Conservation (phyloP, 2,797 vertebrate genomes). For the Lophotriccus pileatus region DNA sequence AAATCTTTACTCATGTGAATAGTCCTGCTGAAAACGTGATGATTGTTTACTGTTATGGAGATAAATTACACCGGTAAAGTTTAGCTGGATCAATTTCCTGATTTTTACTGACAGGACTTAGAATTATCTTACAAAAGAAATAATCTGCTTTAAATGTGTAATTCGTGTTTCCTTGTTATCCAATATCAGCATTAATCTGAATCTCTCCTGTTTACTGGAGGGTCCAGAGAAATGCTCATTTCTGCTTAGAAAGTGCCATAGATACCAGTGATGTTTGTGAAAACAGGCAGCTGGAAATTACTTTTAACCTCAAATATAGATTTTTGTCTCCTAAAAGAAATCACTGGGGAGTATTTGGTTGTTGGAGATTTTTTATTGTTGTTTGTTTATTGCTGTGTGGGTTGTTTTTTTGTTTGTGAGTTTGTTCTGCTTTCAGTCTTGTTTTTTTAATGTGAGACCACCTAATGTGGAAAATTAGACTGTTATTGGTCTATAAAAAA, state of each 20-base stretch:
- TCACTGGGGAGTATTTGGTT: rapidly evolving
- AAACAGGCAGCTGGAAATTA: not conserved
- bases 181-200: not conserved
- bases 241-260: not conserved
- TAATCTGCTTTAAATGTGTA: not conserved
- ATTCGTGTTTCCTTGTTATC: not conserved
- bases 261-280: not conserved
- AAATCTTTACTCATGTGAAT: not conserved
- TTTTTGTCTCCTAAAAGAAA: not conserved
- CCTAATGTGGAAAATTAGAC: not conserved
- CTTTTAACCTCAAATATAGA: not conserved
- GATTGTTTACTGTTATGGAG: not conserved
- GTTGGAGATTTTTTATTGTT: not conserved
- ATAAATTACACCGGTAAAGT: not conserved
- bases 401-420: not conserved
- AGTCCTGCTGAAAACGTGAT: not conserved
- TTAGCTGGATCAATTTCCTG: not conserved
- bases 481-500: not conserved
- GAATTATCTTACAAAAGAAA: not conserved
- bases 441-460: not conserved
- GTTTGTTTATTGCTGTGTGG: not conserved
- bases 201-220: not conserved
- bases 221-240: not conserved
- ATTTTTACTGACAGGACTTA: not conserved
- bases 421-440: not conserved